These are phyloP conservation scores for Leptinotarsa defecta DNA, from an alignment of 1,140 invertebrate genomes.

Conservation along the genomic window DNA sequence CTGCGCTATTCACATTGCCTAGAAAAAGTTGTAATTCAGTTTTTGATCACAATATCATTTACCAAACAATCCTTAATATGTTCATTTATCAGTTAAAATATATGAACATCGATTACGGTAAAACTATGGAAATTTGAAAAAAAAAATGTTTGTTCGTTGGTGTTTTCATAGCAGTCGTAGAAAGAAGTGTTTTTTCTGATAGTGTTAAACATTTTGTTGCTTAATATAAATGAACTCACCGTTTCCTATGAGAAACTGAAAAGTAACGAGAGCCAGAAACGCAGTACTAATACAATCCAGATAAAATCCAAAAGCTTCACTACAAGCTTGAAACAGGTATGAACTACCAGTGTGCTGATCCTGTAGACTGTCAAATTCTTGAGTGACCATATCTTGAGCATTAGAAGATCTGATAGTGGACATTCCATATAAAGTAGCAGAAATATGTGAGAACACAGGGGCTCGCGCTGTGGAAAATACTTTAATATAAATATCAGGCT, in stretches of 20 bases:
- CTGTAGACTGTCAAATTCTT: conserved; percentile 69
- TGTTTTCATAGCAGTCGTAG: too few relatives aligned
- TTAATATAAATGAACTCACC: not conserved
- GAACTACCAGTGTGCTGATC: conserved; percentile 75
- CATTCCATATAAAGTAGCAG: conserved; percentile 72
- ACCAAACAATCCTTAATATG: too few relatives aligned
- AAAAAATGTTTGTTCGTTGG: too few relatives aligned
- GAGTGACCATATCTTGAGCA: conserved; percentile 65
- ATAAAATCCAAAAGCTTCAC: conserved; percentile 80
- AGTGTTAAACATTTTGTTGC: too few relatives aligned
- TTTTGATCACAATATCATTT: too few relatives aligned
- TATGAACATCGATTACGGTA: too few relatives aligned
- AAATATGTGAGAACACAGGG: conserved; percentile 80
- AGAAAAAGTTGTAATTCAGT: not conserved
- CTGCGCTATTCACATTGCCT: conserved; percentile 59
- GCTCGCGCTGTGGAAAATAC: conserved; percentile 54
- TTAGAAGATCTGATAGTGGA: conserved; percentile 74
- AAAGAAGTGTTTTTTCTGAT: too few relatives aligned
- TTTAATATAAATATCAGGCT: conserved; percentile 40
- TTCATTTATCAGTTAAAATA: too few relatives aligned
- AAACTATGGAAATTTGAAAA: too few relatives aligned
- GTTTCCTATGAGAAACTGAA: conserved; percentile 63
- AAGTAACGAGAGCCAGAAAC: conserved; percentile 71
- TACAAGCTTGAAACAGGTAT: conserved; percentile 77
- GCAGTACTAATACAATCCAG: conserved; percentile 72